A percentile compares a stretch with the other conserved stretches of the same genome.
These are phyloP conservation scores for Leucophenga varia DNA, from an alignment of 1,140 invertebrate genomes.

Conservation along the genomic window DNA sequence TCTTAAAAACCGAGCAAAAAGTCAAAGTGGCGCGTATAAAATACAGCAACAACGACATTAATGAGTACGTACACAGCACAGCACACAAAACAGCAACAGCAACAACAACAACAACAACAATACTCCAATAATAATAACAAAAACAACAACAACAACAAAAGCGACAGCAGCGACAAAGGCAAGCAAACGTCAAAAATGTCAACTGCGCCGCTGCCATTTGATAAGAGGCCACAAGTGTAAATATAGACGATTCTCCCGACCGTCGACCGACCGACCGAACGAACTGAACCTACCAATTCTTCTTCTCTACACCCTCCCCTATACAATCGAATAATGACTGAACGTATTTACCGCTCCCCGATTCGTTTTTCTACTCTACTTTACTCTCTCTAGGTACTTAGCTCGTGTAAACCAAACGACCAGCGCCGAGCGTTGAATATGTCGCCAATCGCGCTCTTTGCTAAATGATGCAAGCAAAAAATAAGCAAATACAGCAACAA, in stretches of 20 bases:
- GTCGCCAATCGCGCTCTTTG: constrained; percentile 6
- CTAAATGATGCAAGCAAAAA: constrained; percentile 39
- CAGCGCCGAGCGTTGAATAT: constrained; percentile 46
- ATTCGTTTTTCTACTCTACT: no score
- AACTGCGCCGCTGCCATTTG: constrained; percentile 53
- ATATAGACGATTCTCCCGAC: constrained; percentile 48
- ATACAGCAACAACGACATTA: constrained; percentile 26
- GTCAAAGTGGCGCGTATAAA: constrained; percentile 51
- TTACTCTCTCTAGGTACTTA: no score
- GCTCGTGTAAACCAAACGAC: no score
- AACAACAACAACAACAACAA: constrained; percentile 18
- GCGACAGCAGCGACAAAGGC: constrained; percentile 28
- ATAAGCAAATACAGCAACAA: constrained; percentile 9
- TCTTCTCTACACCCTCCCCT: no score
- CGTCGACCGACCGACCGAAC: no score
- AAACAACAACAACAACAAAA: constrained; percentile 20
- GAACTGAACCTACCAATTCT: no score
- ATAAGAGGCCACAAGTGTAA: constrained; percentile 54
- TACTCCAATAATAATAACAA: constrained; percentile 19
- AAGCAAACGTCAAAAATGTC: constrained; percentile 52
- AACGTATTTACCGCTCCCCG: no score
- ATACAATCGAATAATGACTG: no score
- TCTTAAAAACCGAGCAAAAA: constrained; percentile 44
- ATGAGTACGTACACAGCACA: constrained; percentile 12
- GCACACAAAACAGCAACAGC: constrained; percentile 46